phyloP scores from a whole-genome alignment of 35 echinoderm and acorn worm species.

The Diadema setosum region DNA sequence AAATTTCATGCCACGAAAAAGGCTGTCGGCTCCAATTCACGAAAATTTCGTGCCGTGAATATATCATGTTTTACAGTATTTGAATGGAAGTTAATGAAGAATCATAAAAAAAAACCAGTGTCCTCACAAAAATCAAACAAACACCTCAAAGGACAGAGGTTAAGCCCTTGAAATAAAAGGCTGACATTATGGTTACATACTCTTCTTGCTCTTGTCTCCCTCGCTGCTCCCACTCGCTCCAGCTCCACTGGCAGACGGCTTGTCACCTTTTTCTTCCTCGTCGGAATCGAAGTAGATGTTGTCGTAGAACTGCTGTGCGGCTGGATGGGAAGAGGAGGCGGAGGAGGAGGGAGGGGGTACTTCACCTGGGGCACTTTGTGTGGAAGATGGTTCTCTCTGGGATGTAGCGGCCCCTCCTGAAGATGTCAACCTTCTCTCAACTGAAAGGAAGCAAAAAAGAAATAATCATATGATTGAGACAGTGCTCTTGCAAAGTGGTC shows the following conservation, averaged over 20 bases:
- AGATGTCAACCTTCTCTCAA: neutral
- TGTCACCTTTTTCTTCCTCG: conserved; percentile 44
- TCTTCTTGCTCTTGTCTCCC: neutral
- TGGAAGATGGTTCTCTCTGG: neutral
- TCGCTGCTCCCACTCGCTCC: neutral
- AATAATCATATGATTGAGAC: neutral
- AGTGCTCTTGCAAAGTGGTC: no score
- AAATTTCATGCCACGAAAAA: no score
- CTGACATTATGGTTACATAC: no score
- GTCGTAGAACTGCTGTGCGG: conserved; percentile 63
- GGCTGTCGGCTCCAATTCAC: no score
- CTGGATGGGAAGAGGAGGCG: no score
- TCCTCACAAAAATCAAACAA: neutral
- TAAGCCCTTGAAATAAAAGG: no score
- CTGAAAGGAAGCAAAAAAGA: neutral
- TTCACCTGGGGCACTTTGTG: neutral
- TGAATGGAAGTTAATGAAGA: neutral
- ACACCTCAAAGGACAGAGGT: neutral
- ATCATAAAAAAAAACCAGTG: neutral
- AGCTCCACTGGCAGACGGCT: neutral
- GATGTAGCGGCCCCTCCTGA: neutral
- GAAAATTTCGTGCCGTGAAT: neutral
- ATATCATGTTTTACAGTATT: neutral
- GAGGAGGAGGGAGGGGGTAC: neutral
- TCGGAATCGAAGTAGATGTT: conserved; percentile 98